Conservation (phyloP, 2,113 vertebrate species). For the Amphiprion percula region DNA sequence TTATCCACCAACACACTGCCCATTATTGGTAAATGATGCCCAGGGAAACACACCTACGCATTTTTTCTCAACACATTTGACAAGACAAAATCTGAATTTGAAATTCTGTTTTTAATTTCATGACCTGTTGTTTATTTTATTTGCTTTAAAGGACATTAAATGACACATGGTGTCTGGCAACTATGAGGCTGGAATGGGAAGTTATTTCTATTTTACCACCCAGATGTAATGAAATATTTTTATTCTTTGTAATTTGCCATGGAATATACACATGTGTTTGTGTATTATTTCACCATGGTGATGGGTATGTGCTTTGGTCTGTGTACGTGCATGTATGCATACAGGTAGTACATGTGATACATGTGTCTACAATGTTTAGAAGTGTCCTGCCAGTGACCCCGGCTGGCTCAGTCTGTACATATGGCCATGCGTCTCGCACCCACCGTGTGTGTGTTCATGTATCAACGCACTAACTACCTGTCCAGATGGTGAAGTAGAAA, state of each 20-base stretch:
- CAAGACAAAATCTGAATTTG: slow-evolving; percentile 5
- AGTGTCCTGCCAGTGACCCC: slow-evolving; percentile 65
- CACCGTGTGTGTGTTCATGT: slow-evolving; percentile 59
- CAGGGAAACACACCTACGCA: slow-evolving; percentile 17
- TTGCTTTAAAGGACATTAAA: neutral
- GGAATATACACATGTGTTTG: neutral
- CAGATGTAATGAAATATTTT: neutral
- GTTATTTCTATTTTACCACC: slow-evolving; percentile 1
- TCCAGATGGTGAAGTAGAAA: slow-evolving; percentile 75
- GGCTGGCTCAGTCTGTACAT: slow-evolving; percentile 59
- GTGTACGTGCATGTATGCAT: neutral
- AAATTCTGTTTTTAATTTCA: neutral
- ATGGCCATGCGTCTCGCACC: slow-evolving; percentile 64
- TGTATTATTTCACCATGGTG: slow-evolving; percentile 3
- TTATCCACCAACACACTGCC: slow-evolving; percentile 65
- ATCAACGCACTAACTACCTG: slow-evolving; percentile 68
- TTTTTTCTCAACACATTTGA: slow-evolving; percentile 4
- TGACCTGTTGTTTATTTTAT: neutral
- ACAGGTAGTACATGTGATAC: slow-evolving; percentile 21
- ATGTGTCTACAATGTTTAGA: slow-evolving; percentile 52
- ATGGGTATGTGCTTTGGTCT: neutral
- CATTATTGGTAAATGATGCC: slow-evolving; percentile 62
- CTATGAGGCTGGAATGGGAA: neutral
- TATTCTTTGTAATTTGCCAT: neutral
- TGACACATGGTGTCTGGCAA: neutral